phyloP scores from a whole-genome alignment of 2,113 vertebrate species.

The Macaca nemestrina region DNA sequence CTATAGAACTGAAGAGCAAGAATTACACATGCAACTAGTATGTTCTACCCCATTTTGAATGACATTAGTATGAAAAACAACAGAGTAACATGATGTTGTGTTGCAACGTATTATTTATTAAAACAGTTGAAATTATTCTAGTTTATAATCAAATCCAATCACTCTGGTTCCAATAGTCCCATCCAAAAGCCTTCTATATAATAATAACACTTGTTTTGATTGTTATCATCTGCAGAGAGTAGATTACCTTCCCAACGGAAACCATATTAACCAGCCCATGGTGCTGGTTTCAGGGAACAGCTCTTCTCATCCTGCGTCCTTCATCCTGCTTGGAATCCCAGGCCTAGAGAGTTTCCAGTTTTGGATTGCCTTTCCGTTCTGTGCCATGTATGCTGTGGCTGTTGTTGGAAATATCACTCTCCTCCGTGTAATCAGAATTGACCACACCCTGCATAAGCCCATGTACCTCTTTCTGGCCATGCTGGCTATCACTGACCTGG shows the following conservation, averaged over 20 bases:
- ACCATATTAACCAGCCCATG: neutral
- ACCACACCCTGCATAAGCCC: slow-evolving; percentile 57
- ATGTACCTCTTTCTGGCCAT: slow-evolving; percentile 73
- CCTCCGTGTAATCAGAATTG: slow-evolving; percentile 35
- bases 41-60: neutral
- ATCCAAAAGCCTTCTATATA: neutral
- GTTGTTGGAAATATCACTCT: slow-evolving; percentile 64
- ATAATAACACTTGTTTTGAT: neutral
- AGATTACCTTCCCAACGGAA: neutral
- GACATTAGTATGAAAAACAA: neutral
- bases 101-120: neutral
- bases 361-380: slow-evolving; percentile 71
- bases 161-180: neutral
- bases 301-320: slow-evolving; percentile 28
- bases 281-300: slow-evolving; percentile 7
- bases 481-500: slow-evolving; percentile 71
- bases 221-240: neutral
- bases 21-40: neutral
- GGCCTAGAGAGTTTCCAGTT: slow-evolving; percentile 67
- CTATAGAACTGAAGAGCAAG: neutral
- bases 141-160: neutral
- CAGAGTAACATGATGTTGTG: neutral
- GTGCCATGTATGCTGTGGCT: slow-evolving; percentile 37
- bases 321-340: slow-evolving; percentile 69
- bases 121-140: neutral